Evolutionary conservation across 2,888 invertebrate species (phyloP), one percentile per base, ranked within the genome.

Genomic region (Podotricha telesiphe): DNA sequence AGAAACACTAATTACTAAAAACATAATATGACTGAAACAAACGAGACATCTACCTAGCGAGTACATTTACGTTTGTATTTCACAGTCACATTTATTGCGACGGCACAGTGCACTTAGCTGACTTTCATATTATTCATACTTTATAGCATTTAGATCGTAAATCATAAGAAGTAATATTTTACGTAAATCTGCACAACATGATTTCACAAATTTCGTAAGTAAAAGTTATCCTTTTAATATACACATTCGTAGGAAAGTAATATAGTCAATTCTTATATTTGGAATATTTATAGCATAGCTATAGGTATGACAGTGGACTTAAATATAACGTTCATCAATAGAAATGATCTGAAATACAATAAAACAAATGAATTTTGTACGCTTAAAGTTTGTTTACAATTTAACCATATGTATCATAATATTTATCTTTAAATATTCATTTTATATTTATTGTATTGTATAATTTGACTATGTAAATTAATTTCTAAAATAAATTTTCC

Each of bases 31-130:
- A 74, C 75, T 73, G 74, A 71, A 82, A 79, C 83, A 85, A 85
- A 85, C 82, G 84, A 76, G 75, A 78, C 77, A 78, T 76, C 77
- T 72, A 81, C 80, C 76, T 82, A 82, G 79, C 79, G 81, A 82
- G 70, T 71, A 66, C 42, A 13, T 37, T 6, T 71, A 66, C 42
- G 42, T 37, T 6, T 82, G 76, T 78, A 78, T 76, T 76, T 81
- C 81, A 83, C 80, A 77, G 76, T 85, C 82, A 82, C 80, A 77
- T 48, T 78, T 79, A 80, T 82, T 85, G 86, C 87, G 86, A 86
- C 82, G 79, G 86, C 88, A 89, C 88, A 79, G 86, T 88, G 91
- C 90, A 91, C 91, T 87, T 89, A 88, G 85, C 75, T 81, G 71
- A 80, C 79, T 78, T 73, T 77, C 73, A 75, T 74, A 67, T 76